phyloP scores from a whole-genome alignment of 2,888 invertebrate species.

The Agrochola circellaris region DNA sequence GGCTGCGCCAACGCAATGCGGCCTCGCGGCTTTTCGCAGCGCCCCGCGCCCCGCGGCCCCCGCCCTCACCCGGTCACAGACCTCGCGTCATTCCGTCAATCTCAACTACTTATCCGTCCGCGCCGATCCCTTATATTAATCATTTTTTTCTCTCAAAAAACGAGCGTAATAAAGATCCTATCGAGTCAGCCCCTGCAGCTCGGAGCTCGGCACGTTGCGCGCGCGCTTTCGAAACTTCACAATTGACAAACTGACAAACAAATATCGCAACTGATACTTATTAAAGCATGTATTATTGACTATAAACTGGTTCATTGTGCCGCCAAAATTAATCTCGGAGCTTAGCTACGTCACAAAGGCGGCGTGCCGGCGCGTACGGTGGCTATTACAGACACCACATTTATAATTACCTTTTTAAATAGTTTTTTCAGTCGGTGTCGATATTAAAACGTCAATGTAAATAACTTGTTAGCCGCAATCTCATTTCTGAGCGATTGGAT shows the following conservation, averaged over 20 bases:
- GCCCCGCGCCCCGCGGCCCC: slow-evolving; percentile 69
- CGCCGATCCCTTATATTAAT: slow-evolving; percentile 88
- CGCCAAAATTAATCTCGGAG: slow-evolving; percentile 89
- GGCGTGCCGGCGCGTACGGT: slow-evolving; percentile 86
- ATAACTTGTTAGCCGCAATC: slow-evolving; percentile 91
- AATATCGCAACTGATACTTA: slow-evolving; percentile 87
- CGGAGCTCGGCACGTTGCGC: slow-evolving; percentile 63
- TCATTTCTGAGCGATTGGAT: slow-evolving; percentile 91
- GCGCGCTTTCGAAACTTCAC: slow-evolving; percentile 83
- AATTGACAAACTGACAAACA: slow-evolving; percentile 87
- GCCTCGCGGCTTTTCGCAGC: slow-evolving; percentile 88
- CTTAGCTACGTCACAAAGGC: slow-evolving; percentile 89
- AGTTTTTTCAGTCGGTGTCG: slow-evolving; percentile 87
- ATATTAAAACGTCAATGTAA: slow-evolving; percentile 91
- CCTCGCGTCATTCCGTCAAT: slow-evolving; percentile 88
- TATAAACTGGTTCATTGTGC: slow-evolving; percentile 88
- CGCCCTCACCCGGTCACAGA: slow-evolving; percentile 86
- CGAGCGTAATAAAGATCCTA: slow-evolving; percentile 85
- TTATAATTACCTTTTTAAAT: slow-evolving; percentile 91
- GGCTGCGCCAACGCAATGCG: slow-evolving; percentile 88
- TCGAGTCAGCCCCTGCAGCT: slow-evolving; percentile 80
- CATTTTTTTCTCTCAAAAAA: slow-evolving; percentile 86
- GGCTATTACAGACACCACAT: slow-evolving; percentile 88
- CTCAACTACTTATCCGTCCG: slow-evolving; percentile 89
- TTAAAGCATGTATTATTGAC: slow-evolving; percentile 86